A percentile compares a stretch with the other conserved stretches of the same genome.
phyloP scores from a whole-genome alignment of 2,797 vertebrate species.

The Sitta carolinensis region DNA sequence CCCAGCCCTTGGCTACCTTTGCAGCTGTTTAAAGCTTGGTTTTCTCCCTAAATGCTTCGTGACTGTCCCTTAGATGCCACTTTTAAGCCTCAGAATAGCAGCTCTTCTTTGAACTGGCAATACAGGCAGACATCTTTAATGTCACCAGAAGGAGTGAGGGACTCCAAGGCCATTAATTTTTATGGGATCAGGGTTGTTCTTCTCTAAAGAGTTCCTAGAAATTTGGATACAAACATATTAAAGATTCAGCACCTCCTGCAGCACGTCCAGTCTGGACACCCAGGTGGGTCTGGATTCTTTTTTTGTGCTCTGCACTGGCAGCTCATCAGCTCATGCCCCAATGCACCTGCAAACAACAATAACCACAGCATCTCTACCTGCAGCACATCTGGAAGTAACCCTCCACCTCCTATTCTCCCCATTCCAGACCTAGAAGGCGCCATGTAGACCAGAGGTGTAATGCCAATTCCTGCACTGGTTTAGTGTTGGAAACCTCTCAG shows the following conservation, averaged over 20 bases:
- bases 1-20: neutral
- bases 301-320: neutral
- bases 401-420: neutral
- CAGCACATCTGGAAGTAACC: neutral
- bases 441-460: rapidly evolving
- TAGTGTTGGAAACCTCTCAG: neutral
- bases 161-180: neutral
- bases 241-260: neutral
- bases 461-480: neutral
- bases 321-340: neutral
- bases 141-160: neutral
- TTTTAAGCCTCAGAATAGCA: neutral
- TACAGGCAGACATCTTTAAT: neutral
- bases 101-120: neutral
- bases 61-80: neutral
- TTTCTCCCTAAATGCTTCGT: neutral
- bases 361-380: neutral
- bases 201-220: neutral
- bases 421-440: neutral
- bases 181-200: neutral
- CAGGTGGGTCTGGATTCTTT: neutral
- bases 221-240: neutral
- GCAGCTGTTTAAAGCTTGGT: neutral
- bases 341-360: neutral
- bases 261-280: neutral